phyloP scores from a whole-genome alignment of 2,888 invertebrate genomes.

The Apamea epomidion region DNA sequence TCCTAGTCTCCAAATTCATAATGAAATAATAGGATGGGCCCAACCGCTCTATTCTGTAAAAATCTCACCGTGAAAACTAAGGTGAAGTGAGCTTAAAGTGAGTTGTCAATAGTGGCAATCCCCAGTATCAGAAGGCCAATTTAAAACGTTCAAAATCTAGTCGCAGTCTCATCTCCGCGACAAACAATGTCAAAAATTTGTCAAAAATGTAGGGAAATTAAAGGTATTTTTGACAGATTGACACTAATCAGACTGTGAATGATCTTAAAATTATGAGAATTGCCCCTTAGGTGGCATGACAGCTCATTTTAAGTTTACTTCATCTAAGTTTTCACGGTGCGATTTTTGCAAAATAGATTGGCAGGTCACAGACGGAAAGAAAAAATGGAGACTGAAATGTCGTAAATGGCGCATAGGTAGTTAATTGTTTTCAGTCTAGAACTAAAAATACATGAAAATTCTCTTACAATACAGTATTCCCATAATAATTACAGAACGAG shows the following conservation, averaged over 20 bases:
- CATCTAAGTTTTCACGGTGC: background rate
- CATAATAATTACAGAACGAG: constrained; percentile 50
- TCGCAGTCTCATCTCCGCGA: background rate
- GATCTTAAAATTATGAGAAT: background rate
- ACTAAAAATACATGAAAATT: constrained; percentile 21
- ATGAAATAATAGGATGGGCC: background rate
- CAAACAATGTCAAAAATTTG: background rate
- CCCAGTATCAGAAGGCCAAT: background rate
- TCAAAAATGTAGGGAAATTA: background rate
- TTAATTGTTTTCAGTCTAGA: constrained; percentile 2
- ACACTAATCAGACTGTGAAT: no score
- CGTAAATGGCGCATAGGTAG: background rate
- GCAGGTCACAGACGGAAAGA: background rate
- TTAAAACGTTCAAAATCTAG: background rate
- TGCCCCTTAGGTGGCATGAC: background rate
- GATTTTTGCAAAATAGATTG: background rate
- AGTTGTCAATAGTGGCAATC: background rate
- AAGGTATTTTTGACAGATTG: background rate
- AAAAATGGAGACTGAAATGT: background rate
- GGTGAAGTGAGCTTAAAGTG: background rate
- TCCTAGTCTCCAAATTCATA: background rate
- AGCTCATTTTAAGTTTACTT: background rate
- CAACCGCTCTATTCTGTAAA: background rate
- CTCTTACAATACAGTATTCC: constrained; percentile 43
- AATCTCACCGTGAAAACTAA: background rate